Evolutionary conservation across 2,888 invertebrate species (phyloP).

Genomic region (Ornithoptera alexandrae): DNA sequence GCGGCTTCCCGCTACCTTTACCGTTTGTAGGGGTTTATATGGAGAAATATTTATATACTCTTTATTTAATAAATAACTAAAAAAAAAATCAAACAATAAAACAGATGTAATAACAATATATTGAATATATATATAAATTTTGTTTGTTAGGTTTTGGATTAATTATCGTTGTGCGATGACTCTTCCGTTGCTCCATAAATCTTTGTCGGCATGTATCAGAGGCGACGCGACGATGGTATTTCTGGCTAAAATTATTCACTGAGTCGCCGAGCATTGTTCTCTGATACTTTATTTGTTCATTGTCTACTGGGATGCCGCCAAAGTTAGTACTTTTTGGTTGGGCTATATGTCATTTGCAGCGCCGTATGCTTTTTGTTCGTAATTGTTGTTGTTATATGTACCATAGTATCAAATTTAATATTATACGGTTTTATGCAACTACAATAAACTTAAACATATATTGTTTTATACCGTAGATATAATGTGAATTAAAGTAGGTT

Average conservation of each 20-base stretch:
- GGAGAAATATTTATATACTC: no score
- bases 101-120: no score
- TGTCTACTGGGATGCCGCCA: conserved; percentile 39
- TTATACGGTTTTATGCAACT: no score
- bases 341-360: conserved; percentile 30
- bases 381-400: conserved; percentile 3
- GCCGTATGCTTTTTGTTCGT: conserved; percentile 25
- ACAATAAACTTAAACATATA: neutral
- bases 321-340: conserved; percentile 35
- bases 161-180: conserved; percentile 23
- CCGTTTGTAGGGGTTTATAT: no score
- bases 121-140: no score
- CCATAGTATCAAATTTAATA: no score
- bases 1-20: no score
- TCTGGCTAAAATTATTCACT: conserved; percentile 76
- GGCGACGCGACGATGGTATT: conserved; percentile 57
- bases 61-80: neutral
- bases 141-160: neutral
- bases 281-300: conserved; percentile 74
- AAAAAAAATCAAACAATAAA: neutral
- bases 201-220: conserved; percentile 43
- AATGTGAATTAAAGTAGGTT: no score
- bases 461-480: no score
- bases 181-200: conserved; percentile 41
- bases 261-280: conserved; percentile 74